Conservation (phyloP, 1,140 invertebrate genomes). For the Hormaphis cornu region DNA sequence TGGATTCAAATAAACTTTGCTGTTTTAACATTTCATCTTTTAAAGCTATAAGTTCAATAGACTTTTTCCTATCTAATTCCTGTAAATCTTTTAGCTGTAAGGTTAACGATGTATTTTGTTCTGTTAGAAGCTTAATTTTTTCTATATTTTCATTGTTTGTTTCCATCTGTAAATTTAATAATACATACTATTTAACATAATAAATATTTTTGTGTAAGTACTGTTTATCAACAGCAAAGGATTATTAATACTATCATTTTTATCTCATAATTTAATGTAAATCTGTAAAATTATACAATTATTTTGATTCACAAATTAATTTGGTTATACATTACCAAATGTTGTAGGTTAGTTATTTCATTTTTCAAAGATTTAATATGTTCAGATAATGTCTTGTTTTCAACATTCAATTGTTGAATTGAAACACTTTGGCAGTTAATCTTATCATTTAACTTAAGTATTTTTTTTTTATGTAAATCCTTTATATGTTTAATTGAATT, state of each 20-base stretch:
- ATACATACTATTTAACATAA: constrained; percentile 12
- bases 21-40: constrained; percentile 15
- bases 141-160: neutral
- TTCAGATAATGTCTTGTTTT: constrained; percentile 21
- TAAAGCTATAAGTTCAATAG: neutral
- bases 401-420: constrained; percentile 21
- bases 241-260: constrained; percentile 11
- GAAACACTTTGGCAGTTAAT: neutral
- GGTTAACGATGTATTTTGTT: neutral
- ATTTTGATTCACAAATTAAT: neutral
- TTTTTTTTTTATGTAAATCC: neutral
- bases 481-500: constrained; percentile 8
- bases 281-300: neutral
- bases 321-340: neutral
- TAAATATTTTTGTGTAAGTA: constrained; percentile 1
- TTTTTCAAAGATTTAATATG: constrained; percentile 4
- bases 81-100: constrained; percentile 8
- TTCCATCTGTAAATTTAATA: neutral
- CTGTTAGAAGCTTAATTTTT: constrained; percentile 12
- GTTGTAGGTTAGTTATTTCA: neutral
- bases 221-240: neutral
- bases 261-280: neutral
- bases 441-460: neutral
- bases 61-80: constrained; percentile 8
- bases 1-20: constrained; percentile 21